Percentiles rank a stretch among this genome's conserved stretches.
Conservation (phyloP, 2,888 invertebrate species). For the Lasioglossum villosulum region DNA sequence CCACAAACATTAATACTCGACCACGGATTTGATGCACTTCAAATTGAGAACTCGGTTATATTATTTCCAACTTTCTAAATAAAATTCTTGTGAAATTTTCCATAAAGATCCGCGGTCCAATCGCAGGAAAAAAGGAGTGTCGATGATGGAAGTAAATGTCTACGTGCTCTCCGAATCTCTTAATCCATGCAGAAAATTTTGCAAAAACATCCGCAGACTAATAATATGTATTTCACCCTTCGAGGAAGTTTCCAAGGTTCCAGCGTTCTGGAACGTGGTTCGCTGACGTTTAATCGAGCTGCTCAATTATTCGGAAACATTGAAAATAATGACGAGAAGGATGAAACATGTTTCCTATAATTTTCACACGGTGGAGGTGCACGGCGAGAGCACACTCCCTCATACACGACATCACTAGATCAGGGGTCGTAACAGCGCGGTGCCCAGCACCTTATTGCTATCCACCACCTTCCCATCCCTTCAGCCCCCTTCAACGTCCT, state of each 20-base stretch:
- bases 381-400: constrained; percentile 26
- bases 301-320: constrained; percentile 1
- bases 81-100: background rate
- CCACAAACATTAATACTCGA: background rate
- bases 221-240: background rate
- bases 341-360: constrained; percentile 39
- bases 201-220: background rate
- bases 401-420: constrained; percentile 75
- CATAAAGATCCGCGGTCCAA: background rate
- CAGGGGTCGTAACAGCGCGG: constrained; percentile 83
- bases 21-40: background rate
- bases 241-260: background rate
- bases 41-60: background rate
- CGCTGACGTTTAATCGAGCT: background rate
- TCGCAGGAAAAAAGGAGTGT: too few relatives aligned
- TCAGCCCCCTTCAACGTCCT: constrained; percentile 29
- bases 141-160: background rate
- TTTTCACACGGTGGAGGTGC: constrained; percentile 41
- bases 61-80: background rate
- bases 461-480: constrained; percentile 71
- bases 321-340: background rate
- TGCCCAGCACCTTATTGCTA: constrained; percentile 81
- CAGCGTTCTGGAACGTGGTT: background rate
- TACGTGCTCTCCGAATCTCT: too few relatives aligned
- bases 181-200: background rate